These are phyloP conservation scores for Dicranocentrus wangi DNA, from an alignment of 2,888 invertebrate genomes.

Conservation along the genomic window DNA sequence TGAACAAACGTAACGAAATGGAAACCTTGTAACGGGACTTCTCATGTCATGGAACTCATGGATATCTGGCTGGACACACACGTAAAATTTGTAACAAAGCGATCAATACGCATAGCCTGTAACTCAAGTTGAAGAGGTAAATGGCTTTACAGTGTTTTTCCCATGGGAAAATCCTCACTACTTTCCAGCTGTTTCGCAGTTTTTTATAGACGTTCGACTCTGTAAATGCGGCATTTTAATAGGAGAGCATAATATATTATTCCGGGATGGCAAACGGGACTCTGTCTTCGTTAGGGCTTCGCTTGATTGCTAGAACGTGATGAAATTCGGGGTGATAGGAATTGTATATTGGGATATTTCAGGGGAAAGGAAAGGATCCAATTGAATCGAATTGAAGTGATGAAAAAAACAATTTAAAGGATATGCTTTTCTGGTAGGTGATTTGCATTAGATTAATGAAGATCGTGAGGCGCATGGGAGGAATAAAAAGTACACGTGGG, in stretches of 20 bases:
- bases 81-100: neutral
- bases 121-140: neutral
- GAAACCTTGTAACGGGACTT: neutral
- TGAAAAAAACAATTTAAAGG: constrained; percentile 26
- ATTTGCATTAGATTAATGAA: constrained; percentile 60
- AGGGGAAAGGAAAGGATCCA: constrained; percentile 11
- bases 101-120: constrained; percentile 43
- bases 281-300: neutral
- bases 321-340: constrained; percentile 32
- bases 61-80: constrained; percentile 8
- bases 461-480: constrained; percentile 49
- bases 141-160: constrained; percentile 45
- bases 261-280: no score
- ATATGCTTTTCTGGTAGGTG: constrained; percentile 34
- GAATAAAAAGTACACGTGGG: constrained; percentile 29
- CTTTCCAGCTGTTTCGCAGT: constrained; percentile 48
- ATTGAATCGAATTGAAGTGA: constrained; percentile 36
- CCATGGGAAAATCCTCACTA: constrained; percentile 48
- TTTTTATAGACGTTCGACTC: neutral
- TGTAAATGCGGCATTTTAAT: no score
- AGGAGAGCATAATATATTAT: no score
- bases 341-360: neutral
- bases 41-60: neutral
- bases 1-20: no score
- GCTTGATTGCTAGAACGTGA: constrained; percentile 34